Evolutionary conservation across 1,140 invertebrate species (phyloP).

Genomic region (Drosophila tristis): DNA sequence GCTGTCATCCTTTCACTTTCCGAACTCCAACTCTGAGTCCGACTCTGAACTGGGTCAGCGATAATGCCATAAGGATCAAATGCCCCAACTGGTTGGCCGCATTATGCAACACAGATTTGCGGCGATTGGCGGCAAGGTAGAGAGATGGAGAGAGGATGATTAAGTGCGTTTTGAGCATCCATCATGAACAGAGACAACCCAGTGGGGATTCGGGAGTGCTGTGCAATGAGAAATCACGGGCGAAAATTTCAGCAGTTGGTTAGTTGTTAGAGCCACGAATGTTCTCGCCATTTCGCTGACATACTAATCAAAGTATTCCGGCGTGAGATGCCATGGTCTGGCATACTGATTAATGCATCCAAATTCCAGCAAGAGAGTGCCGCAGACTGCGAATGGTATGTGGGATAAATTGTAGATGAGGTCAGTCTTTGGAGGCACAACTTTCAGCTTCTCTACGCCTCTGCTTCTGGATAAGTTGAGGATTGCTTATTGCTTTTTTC

Average conservation of each 20-base stretch:
- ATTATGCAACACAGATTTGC: conserved; percentile 43
- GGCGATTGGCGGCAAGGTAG: conserved; percentile 11
- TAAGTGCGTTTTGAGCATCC: conserved; percentile 32
- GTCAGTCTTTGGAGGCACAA: too few relatives aligned
- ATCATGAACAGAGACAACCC: conserved; percentile 25
- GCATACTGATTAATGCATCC: too few relatives aligned
- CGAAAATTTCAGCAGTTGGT: neutral
- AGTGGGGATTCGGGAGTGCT: conserved; percentile 1
- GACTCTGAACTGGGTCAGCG: conserved; percentile 49
- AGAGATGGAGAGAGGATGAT: neutral
- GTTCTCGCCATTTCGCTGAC: too few relatives aligned
- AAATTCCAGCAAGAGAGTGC: too few relatives aligned
- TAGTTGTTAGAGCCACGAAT: neutral
- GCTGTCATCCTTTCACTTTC: conserved; percentile 56
- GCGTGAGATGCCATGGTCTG: too few relatives aligned
- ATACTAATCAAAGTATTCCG: too few relatives aligned
- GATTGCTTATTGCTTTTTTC: too few relatives aligned
- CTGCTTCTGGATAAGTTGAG: too few relatives aligned
- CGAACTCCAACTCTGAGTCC: conserved; percentile 19
- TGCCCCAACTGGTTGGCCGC: conserved; percentile 33
- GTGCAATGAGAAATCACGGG: neutral
- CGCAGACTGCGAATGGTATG: too few relatives aligned
- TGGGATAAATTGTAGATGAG: too few relatives aligned
- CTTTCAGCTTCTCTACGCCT: too few relatives aligned
- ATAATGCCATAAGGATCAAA: conserved; percentile 48